Evolutionary conservation across 2,113 vertebrate species (phyloP), one percentile per base, ranked within the genome.

Genomic region (Callopanchax toddi): DNA sequence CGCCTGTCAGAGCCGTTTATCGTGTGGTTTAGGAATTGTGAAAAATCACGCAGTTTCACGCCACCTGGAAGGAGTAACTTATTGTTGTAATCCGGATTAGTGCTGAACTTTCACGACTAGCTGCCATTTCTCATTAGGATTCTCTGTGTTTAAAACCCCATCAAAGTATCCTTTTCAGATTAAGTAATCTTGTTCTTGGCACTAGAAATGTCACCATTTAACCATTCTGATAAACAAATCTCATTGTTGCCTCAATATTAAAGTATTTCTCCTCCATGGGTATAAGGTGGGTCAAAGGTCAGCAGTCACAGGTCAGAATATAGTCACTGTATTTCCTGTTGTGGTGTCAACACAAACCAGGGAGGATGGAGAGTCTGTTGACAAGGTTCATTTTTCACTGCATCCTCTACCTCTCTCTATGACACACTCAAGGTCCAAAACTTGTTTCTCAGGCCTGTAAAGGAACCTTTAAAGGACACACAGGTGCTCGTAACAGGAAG

Each of bases 351-450:
- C 78, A 70, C 75, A 84, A 88, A 87, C 66, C 25, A 89, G 80
- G 56, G 40, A 82, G 67, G 73, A 89, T 86, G 81, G 87, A 86
- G 85, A 74, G 79, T 74, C 57, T 60, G n/a, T 26, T 68, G 66
- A 83, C 76, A 79, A 53, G 80, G 66, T 60, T 43, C 82, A 87
- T 86, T 87, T 86, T 83, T 88, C 86, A 86, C 66, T 7, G 40
- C 71, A 78, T 62, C 60, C 40, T 62, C 60, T 17, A 11, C 11
- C 42, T 48, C 25, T 67, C 46, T 74, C 74, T 77, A 71, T 50
- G 67, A 59, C 58, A 44, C 59, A 37, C 25, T 84, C 83, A 86
- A 88, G 76, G 84, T 85, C 65, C 71, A 65, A 52, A 60, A 51
- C 37, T 59, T 62, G 40, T 81, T 84, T 50, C 69, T 67, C 64